These are phyloP conservation scores for Pteropus alecto DNA, from an alignment of 2,113 vertebrate species.

Conservation along the genomic window DNA sequence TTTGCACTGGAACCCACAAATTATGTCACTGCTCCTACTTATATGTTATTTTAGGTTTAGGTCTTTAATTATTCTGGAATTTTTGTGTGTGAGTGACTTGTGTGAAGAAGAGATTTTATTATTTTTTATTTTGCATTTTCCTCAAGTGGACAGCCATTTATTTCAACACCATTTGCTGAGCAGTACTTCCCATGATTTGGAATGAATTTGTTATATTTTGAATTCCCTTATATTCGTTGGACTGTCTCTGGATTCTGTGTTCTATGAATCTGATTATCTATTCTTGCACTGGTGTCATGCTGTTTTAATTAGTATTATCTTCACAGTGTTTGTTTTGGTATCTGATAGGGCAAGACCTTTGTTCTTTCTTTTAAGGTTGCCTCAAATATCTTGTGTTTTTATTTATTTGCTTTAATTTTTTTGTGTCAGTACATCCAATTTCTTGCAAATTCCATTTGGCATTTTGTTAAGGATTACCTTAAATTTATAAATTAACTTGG, in stretches of 20 bases:
- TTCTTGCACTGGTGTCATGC: background rate
- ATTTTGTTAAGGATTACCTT: background rate
- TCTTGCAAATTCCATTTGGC: slow-evolving; percentile 9
- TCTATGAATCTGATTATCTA: background rate
- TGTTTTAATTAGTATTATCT: background rate
- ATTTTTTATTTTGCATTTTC: slow-evolving; percentile 40
- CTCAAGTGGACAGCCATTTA: background rate
- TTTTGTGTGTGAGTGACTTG: background rate
- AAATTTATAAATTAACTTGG: background rate
- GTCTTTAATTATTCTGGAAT: background rate
- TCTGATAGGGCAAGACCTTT: background rate
- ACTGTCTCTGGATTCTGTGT: background rate
- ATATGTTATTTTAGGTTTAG: background rate
- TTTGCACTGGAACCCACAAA: background rate
- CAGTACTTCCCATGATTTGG: background rate
- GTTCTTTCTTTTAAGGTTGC: background rate
- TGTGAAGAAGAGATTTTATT: background rate
- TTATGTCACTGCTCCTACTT: background rate
- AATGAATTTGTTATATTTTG: slow-evolving; percentile 1
- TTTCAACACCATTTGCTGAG: background rate
- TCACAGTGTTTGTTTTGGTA: background rate
- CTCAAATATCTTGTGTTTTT: background rate
- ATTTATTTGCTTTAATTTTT: slow-evolving; percentile 2
- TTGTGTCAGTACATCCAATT: background rate
- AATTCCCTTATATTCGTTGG: background rate